Conservation (phyloP, 2,113 vertebrate species). For the Bos javanicus region DNA sequence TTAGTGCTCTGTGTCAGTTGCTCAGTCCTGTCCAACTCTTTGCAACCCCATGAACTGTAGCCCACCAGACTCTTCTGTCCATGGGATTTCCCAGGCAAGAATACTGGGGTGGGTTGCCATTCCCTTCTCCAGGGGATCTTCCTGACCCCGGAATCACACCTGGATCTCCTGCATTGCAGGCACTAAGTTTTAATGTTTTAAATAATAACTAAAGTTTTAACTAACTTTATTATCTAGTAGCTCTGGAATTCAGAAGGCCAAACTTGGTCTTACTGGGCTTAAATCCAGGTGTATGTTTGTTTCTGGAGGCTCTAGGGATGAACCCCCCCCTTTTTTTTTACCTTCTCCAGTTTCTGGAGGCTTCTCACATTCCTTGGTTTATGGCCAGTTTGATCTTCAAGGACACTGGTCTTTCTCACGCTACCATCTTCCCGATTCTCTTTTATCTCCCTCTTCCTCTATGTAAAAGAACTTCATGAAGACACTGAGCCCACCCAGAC, state of each 20-base stretch:
- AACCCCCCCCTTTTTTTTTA: background rate
- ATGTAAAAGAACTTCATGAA: background rate
- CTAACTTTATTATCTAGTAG: background rate
- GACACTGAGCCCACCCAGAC: background rate
- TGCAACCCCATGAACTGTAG: background rate
- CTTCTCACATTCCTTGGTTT: background rate
- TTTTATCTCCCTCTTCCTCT: background rate
- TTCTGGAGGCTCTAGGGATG: background rate
- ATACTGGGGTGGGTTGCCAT: background rate
- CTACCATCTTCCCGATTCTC: background rate
- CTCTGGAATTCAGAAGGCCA: background rate
- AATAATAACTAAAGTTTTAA: too few species aligned
- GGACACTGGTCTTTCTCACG: background rate
- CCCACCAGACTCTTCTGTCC: background rate
- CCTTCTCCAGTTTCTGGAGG: background rate
- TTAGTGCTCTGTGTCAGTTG: background rate
- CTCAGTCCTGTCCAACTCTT: accelerated
- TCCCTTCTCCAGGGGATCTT: background rate
- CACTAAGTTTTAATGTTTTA: too few species aligned
- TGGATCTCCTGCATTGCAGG: background rate
- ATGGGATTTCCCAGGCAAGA: background rate
- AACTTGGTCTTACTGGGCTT: background rate
- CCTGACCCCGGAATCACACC: background rate
- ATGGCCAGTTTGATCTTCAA: background rate
- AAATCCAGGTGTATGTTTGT: background rate